Base-by-base conservation (phyloP, 2,888 invertebrate genomes). In the Muscina levida region DNA sequence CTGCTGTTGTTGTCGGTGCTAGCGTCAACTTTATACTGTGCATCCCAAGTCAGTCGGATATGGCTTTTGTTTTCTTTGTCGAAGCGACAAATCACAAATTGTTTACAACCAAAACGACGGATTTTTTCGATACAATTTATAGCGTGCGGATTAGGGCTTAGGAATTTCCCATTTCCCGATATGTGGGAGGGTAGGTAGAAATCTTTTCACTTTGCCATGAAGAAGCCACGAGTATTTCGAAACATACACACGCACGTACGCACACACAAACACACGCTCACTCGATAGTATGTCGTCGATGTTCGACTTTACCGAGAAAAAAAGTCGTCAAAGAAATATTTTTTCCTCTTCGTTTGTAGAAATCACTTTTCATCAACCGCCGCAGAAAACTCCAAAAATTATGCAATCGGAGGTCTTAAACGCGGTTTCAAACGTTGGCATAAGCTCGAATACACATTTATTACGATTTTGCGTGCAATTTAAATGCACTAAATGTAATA, bases 391-490 rank as follows among this genome's bases (percentile, higher is more conserved):
- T 76, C 62, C 24, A 22, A 48, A 72, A 77, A 74, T 79, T 76
- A 82, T 72, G 73, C 77, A 77, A 82, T 77, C 39, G 17, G 42
- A 72, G 39, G 73, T 67, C 46, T 77, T 26, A 73, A 74, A 44
- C 66, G 72, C 67, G 67, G 39, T 56, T 42, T 39, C 46, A 56
- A 59, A 24, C 53, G 56, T 53, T 46, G 17, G 3, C 51, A 62
- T 68, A 65, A 72, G 62, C 62, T 42, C 44, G 67, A 71, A 3
- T 73, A 73, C 22, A 73, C 73, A 73, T 82, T 79, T 62, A 77
- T 62, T 71, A 44, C 39, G 65, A 65, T 70, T 82, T 84, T 91
- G 89, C 88, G 74, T 90, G 84, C 87, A 88, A 91, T 90, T 92
- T 92, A 91, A 88, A 86, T 89, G 89, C 86, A 74, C 71, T 17